Conservation (phyloP, 1,140 invertebrate genomes). For the Drosophila aff. region DNA sequence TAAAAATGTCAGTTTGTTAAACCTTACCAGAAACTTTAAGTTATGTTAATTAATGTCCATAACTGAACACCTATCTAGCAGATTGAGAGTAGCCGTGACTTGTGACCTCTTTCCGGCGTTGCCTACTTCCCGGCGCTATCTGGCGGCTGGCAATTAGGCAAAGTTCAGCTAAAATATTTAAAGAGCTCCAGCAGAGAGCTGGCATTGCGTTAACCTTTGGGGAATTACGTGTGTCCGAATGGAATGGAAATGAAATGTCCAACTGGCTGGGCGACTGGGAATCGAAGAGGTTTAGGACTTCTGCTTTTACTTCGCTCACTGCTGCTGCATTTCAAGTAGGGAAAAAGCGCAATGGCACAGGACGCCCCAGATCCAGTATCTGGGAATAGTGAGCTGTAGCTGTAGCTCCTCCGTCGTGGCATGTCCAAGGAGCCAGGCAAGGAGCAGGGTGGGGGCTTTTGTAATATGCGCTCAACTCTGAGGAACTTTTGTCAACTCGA, state of each 20-base stretch:
- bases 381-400: constrained; percentile 4
- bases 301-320: constrained; percentile 34
- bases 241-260: constrained; percentile 74
- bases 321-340: constrained; percentile 77
- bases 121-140: constrained; percentile 44
- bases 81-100: constrained; percentile 17
- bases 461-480: constrained; percentile 69
- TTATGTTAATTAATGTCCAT: constrained; percentile 2
- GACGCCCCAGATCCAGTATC: constrained; percentile 7
- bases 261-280: constrained; percentile 25
- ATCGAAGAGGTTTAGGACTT: constrained; percentile 49
- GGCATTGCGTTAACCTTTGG: constrained; percentile 47
- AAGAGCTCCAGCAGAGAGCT: constrained; percentile 37
- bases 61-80: not conserved
- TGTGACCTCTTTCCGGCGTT: constrained; percentile 19
- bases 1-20: not conserved
- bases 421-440: constrained; percentile 20
- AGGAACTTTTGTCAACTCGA: constrained; percentile 73
- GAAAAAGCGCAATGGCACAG: constrained; percentile 49
- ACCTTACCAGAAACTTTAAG: not conserved
- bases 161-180: constrained; percentile 73
- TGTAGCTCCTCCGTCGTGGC: not conserved
- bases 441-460: constrained; percentile 42
- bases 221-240: constrained; percentile 73
- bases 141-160: constrained; percentile 56